phyloP scores from a whole-genome alignment of 2,113 vertebrate genomes.

The Theristicus caerulescens region DNA sequence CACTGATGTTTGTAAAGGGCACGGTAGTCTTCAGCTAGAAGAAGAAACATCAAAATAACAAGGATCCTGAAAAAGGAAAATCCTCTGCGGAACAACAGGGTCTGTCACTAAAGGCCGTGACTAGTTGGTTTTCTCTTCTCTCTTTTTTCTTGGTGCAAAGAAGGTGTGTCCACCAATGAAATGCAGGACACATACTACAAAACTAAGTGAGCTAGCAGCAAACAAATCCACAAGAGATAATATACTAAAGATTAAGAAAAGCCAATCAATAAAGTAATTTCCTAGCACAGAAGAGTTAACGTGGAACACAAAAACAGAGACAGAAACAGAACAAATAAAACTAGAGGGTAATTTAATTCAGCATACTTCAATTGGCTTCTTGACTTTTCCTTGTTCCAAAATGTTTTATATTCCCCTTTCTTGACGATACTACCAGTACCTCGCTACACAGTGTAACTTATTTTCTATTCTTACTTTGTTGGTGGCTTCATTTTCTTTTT shows the following conservation, averaged over 20 bases:
- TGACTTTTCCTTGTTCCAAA: not conserved
- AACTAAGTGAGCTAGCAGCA: not conserved
- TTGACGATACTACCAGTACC: not conserved
- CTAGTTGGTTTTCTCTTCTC: not conserved
- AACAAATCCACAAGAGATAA: not conserved
- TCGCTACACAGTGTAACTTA: not conserved
- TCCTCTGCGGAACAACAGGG: not conserved
- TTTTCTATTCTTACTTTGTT: conserved; percentile 78
- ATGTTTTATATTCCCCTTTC: not conserved
- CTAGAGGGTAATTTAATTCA: not conserved
- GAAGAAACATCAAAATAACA: not conserved
- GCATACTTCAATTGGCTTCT: not conserved
- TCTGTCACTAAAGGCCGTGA: not conserved
- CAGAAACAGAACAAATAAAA: conserved; percentile 6
- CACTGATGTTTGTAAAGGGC: not conserved
- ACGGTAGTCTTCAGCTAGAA: not conserved
- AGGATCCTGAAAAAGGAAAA: not conserved
- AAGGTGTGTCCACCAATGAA: not conserved
- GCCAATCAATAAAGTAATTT: conserved; percentile 51
- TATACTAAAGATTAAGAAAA: not conserved
- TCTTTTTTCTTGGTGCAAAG: not conserved
- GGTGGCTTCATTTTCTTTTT: conserved; percentile 92
- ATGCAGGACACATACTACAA: not conserved
- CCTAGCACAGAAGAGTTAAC: conserved; percentile 8
- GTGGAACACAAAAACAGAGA: not conserved